Evolutionary conservation across 2,888 invertebrate genomes (phyloP), one percentile per base, ranked within the genome.

Genomic region (Chloroclystis v-ata): DNA sequence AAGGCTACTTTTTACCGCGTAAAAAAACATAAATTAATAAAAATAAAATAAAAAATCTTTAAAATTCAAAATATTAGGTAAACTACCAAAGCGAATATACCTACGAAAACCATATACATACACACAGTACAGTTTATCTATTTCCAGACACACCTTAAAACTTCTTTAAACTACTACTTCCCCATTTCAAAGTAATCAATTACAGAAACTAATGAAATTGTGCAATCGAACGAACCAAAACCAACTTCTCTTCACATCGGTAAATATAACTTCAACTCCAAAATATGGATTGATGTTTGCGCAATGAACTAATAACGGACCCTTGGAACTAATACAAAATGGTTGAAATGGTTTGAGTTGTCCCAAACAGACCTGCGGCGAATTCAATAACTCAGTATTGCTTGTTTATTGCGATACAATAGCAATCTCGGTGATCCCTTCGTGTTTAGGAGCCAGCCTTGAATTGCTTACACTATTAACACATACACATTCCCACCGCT

Each of bases 351-450:
- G 42, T 40, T 26, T 28, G 44, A 47, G 38, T 47, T 48, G 48
- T 52, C 53, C 29, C 41, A 47, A 50, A 49, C 53, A 57, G 51
- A 53, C 49, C 43, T 39, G 42, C 30, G 49, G 48, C 43, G 42
- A 52, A 47, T 54, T 52, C 35, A 44, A 52, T 59, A 56, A 55
- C 57, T 57, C 39, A 48, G 14, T 33, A 52, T 51, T 41, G 37
- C 38, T 53, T 53, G 51, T 59, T 57, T 55, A 49, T 57, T 61
- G 50, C 49, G 42, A 57, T 57, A 62, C 50, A 60, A 57, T 61
- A 48, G 49, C 47, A 48, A 37, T 38, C 33, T 38, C 37, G 43
- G 20, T 9, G 37, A 44, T 37, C 37, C 30, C 26, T 28, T 5
- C 12, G 40, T 24, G 40, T 9, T 24, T 24, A 8, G 13, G 29